These are phyloP conservation scores for Drosophila mercatorum DNA, from an alignment of 2,888 invertebrate genomes.

Conservation along the genomic window DNA sequence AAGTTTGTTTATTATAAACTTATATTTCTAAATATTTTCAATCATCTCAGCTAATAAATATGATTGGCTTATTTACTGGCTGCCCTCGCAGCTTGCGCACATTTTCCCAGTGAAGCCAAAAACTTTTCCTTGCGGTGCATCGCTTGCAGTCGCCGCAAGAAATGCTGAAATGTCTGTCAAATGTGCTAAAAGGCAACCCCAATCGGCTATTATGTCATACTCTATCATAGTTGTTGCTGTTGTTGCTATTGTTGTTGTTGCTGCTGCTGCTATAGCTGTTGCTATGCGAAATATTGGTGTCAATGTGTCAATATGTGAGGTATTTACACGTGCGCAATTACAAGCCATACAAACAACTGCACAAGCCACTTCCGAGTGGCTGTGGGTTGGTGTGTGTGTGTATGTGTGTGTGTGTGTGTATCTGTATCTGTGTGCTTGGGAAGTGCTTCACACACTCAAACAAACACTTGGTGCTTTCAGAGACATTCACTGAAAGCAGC, in stretches of 20 bases:
- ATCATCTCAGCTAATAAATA: background rate
- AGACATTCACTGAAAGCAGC: background rate
- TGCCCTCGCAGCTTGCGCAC: background rate
- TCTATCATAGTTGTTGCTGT: slow-evolving; percentile 1
- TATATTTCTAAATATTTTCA: background rate
- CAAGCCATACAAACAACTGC: slow-evolving; percentile 57
- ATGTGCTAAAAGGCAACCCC: slow-evolving; percentile 48
- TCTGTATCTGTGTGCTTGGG: slow-evolving; percentile 18
- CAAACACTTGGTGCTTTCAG: background rate
- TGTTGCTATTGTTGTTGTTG: slow-evolving; percentile 1
- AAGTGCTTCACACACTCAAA: slow-evolving; percentile 18
- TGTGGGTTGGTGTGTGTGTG: background rate
- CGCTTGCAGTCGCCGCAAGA: slow-evolving; percentile 4
- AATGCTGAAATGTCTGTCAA: slow-evolving; percentile 25
- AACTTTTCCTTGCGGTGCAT: background rate
- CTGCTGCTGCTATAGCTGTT: slow-evolving; percentile 22
- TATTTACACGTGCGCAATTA: slow-evolving; percentile 75
- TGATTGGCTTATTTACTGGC: background rate
- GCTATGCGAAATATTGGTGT: slow-evolving; percentile 62
- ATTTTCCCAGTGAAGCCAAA: slow-evolving; percentile 4
- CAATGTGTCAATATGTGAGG: slow-evolving; percentile 72
- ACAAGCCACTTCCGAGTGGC: slow-evolving; percentile 14
- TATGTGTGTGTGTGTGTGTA: background rate
- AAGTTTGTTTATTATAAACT: background rate
- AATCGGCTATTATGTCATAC: slow-evolving; percentile 44